Evolutionary conservation across 2,797 vertebrate species (phyloP).

Genomic region (Urophycis tenuis): DNA sequence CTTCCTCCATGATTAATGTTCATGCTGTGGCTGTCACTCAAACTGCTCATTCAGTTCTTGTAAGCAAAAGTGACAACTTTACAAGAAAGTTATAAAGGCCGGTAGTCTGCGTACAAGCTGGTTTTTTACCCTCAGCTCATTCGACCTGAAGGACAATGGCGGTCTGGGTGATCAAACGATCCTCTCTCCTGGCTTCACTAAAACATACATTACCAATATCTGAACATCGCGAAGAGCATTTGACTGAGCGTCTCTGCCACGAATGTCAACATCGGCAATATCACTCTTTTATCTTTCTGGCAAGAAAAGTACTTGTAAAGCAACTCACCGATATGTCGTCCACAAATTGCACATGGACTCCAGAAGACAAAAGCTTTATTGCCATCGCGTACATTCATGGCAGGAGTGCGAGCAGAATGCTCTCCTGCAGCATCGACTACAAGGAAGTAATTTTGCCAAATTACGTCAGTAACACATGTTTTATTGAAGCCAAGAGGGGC

Average conservation of each 20-base stretch:
- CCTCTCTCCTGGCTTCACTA: neutral
- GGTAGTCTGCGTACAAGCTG: neutral
- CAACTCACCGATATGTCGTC: too few species aligned
- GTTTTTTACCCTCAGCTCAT: neutral
- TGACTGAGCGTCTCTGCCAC: neutral
- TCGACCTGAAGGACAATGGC: neutral
- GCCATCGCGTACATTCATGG: too few species aligned
- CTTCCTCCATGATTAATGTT: constrained; percentile 46
- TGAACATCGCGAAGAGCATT: too few species aligned
- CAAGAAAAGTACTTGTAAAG: too few species aligned
- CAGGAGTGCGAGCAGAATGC: neutral
- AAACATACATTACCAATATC: too few species aligned
- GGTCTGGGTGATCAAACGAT: neutral
- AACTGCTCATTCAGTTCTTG: constrained; percentile 24
- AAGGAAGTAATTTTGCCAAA: neutral
- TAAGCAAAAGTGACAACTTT: constrained; percentile 38
- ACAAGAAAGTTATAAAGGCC: constrained; percentile 14
- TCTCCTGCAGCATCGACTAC: neutral
- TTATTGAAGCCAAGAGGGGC: neutral
- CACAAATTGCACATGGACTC: too few species aligned
- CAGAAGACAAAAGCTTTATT: too few species aligned
- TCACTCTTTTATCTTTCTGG: neutral
- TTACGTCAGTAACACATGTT: neutral
- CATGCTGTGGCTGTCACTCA: constrained; percentile 49
- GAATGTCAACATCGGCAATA: neutral